Evolutionary conservation across 2,113 vertebrate genomes (phyloP).

Genomic region (Apodemus speciosus): DNA sequence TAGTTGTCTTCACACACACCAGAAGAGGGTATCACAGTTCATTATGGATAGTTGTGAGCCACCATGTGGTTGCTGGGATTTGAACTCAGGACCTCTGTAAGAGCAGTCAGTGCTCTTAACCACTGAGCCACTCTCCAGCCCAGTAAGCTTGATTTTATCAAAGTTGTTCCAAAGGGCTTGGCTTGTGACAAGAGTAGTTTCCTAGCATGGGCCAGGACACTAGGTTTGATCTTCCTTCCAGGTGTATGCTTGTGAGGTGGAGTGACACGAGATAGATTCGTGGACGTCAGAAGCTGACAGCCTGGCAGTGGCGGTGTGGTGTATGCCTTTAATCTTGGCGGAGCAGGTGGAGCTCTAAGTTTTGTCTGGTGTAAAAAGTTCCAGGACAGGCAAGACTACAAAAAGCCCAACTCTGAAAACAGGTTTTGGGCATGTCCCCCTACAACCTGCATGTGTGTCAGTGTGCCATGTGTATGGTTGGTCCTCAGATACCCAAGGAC

Average conservation of each 20-base stretch:
- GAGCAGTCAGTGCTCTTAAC: too few species aligned
- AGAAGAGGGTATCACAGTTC: too few species aligned
- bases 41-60: too few species aligned
- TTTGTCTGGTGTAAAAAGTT: background rate
- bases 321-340: background rate
- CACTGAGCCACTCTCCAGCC: too few species aligned
- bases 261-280: background rate
- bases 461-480: background rate
- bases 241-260: background rate
- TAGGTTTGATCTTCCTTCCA: background rate
- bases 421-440: background rate
- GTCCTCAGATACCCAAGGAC: background rate
- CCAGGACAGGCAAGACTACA: background rate
- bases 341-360: background rate
- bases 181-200: background rate
- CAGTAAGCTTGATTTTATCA: background rate
- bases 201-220: background rate
- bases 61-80: too few species aligned
- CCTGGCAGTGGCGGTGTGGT: background rate
- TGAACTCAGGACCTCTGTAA: too few species aligned
- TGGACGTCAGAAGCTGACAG: background rate
- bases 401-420: background rate
- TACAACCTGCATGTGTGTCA: background rate
- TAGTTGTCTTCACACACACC: too few species aligned
- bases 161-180: background rate